Evolutionary conservation across 2,113 vertebrate genomes (phyloP).

Genomic region (Passer montanus): DNA sequence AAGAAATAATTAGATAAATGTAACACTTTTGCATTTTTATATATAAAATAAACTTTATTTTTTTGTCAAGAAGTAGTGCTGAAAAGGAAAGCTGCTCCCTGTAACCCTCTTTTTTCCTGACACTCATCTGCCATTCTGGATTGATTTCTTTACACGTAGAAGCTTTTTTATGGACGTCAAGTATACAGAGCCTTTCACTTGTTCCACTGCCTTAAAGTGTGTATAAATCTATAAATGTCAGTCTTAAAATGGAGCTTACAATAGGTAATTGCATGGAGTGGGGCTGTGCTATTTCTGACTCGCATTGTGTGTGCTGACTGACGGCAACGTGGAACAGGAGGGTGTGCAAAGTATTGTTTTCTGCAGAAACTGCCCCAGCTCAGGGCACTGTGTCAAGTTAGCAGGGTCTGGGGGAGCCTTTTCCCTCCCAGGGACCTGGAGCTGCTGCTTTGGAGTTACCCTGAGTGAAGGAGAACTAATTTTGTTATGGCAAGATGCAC

Average conservation of each 20-base stretch:
- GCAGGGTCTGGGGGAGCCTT: background rate
- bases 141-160: background rate
- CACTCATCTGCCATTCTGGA: background rate
- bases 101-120: background rate
- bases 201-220: background rate
- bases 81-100: background rate
- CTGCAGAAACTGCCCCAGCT: background rate
- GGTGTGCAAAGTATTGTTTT: background rate
- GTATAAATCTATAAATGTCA: background rate
- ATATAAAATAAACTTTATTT: background rate
- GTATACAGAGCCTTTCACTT: background rate
- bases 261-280: background rate
- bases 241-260: background rate
- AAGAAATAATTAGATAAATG: background rate
- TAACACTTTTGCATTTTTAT: background rate
- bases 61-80: background rate
- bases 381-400: background rate
- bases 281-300: constrained; percentile 11
- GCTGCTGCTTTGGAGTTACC: background rate
- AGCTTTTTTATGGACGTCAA: background rate
- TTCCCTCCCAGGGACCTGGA: background rate
- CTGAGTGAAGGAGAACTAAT: background rate
- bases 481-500: background rate
- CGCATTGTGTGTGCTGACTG: background rate
- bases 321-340: background rate